Percentiles rank a stretch among this genome's conserved stretches.
Evolutionary conservation across 2,113 vertebrate species (phyloP).

Genomic region (Castor canadensis): DNA sequence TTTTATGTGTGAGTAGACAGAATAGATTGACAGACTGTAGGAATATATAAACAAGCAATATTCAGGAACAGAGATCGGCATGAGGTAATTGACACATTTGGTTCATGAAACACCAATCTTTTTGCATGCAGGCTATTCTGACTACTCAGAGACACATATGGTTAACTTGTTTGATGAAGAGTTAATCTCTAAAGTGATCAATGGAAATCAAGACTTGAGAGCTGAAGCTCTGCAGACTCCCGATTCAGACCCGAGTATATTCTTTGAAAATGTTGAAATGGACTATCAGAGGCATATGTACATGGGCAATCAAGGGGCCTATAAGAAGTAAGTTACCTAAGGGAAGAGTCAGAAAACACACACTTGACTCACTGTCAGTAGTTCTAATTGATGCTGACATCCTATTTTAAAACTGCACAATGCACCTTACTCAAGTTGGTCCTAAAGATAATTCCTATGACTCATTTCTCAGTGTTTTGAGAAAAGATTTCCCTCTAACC

Average conservation of each 20-base stretch:
- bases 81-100: background rate
- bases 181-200: background rate
- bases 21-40: background rate
- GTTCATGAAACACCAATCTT: background rate
- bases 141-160: background rate
- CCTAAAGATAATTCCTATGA: background rate
- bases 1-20: background rate
- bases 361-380: background rate
- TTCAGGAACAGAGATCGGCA: background rate
- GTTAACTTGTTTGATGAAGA: background rate
- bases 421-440: background rate
- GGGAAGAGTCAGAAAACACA: background rate
- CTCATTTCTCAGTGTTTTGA: background rate
- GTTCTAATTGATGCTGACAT: background rate
- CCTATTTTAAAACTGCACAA: background rate
- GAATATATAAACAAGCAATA: background rate
- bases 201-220: background rate
- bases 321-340: background rate
- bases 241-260: background rate
- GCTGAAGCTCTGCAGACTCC: background rate
- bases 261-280: background rate
- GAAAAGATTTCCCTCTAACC: background rate
- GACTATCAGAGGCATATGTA: background rate
- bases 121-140: too few relatives aligned
- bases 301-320: background rate